Conservation (phyloP, 2,888 invertebrate genomes). For the Metellina segmentata region DNA sequence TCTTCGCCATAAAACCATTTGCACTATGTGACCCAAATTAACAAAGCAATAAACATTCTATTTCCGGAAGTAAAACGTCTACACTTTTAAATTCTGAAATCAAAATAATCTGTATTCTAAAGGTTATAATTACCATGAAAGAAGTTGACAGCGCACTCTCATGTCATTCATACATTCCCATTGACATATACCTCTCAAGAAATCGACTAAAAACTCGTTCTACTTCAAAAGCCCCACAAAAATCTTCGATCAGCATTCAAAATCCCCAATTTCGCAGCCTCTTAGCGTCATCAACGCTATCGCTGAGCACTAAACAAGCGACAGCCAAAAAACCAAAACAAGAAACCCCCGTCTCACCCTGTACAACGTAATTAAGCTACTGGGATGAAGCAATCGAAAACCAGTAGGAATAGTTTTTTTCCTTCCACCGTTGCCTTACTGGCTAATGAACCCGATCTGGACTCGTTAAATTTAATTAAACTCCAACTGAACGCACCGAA, state of each 20-base stretch:
- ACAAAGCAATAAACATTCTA: no score
- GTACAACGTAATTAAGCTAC: neutral
- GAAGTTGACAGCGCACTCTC: no score
- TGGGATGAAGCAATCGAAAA: slow-evolving; percentile 6
- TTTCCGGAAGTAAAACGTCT: no score
- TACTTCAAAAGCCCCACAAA: no score
- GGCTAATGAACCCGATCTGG: slow-evolving; percentile 8
- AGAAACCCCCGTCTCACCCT: neutral
- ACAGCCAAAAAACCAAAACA: neutral
- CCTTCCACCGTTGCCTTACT: neutral
- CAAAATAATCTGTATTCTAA: no score
- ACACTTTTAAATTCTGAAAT: no score
- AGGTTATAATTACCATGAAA: no score
- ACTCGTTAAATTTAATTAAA: slow-evolving; percentile 30
- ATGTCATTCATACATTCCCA: no score
- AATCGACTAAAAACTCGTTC: no score
- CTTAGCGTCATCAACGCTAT: neutral
- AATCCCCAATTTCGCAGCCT: neutral
- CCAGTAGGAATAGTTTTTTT: neutral
- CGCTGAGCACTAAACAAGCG: neutral
- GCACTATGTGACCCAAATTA: no score
- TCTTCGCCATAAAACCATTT: no score
- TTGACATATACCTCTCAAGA: no score
- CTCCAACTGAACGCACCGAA: neutral
- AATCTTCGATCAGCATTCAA: neutral